Base-by-base conservation (phyloP, 2,797 vertebrate genomes). In the Sebastes vulpes region DNA sequence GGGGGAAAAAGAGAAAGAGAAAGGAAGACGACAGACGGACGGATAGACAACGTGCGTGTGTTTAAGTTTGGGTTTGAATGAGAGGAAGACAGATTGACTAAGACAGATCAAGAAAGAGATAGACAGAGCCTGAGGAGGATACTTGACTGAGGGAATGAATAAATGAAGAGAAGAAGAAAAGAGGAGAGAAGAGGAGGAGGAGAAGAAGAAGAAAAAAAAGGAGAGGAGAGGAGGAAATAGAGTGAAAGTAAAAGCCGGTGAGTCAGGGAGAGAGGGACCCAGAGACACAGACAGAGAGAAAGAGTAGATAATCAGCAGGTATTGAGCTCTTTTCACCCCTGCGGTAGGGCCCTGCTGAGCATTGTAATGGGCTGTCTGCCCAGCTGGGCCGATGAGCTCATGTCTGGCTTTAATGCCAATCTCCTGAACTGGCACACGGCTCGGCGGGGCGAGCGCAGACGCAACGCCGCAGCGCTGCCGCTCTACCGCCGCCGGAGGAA, bases 331-430 rank as follows among this genome's bases (percentile, higher is more conserved):
- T 95, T 93, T 91, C 94, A 96, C 96, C 97, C 96, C 96, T 96
- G 96, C 95, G 97, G 96, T 94, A 91, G 89, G 79, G 92, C 96
- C 97, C 97, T 97, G 97, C 97, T 97, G 97, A 97, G 97, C 97
- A 97, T 97, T 95, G 96, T 97, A 97, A 97, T 98, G 96, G 97
- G 97, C 97, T 96, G 97, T 97, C 97, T 97, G 97, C 97, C 97
- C 97, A 96, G 97, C 96, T 97, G 96, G 96, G 88, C 90, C 88
- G 91, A 97, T 99, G 98, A 99, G 97, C 97, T 98, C 98, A 99
- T 98, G 98, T 99, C 98, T 99, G 97, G 97, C 96, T 98, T 97
- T 97, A 98, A 97, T 97, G 97, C 97, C 98, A 99, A 97, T 97
- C 97, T 97, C 96, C 96, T 94, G 94, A 96, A 97, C 97, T 97